Evolutionary conservation across 2,888 invertebrate genomes (phyloP).

Genomic region (Diploptera punctata): DNA sequence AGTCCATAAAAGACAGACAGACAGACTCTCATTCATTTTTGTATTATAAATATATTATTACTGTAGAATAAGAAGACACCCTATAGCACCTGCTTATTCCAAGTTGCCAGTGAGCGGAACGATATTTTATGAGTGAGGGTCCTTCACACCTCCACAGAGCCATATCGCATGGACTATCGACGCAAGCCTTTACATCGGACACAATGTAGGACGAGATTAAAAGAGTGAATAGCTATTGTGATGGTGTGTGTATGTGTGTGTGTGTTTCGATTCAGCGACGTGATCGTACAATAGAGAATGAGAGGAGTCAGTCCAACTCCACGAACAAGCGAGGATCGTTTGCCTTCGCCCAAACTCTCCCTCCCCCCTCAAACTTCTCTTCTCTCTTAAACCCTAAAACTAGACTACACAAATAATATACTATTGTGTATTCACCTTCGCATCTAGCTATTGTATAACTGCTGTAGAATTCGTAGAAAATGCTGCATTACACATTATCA

Average conservation of each 20-base stretch:
- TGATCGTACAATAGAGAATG: slow-evolving; percentile 33
- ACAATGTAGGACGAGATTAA: slow-evolving; percentile 43
- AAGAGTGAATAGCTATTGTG: slow-evolving; percentile 44
- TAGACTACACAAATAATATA: slow-evolving; percentile 41
- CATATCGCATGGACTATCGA: slow-evolving; percentile 36
- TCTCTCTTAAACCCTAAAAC: slow-evolving; percentile 28
- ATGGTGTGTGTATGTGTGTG: slow-evolving; percentile 28
- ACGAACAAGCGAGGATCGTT: slow-evolving; percentile 39
- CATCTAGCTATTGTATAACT: slow-evolving; percentile 11
- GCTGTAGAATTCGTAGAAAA: slow-evolving; percentile 22
- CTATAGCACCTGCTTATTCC: slow-evolving; percentile 10
- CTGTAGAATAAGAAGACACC: too few relatives aligned
- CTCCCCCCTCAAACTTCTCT: not conserved
- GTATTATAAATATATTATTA: too few relatives aligned
- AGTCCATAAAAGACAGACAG: too few relatives aligned
- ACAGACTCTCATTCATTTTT: too few relatives aligned
- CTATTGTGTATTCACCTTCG: slow-evolving; percentile 28
- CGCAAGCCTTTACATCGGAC: slow-evolving; percentile 41
- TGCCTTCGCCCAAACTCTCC: slow-evolving; percentile 25
- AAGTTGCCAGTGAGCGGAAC: not conserved
- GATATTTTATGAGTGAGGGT: slow-evolving; percentile 3
- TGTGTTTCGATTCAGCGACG: slow-evolving; percentile 36
- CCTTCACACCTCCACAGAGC: slow-evolving; percentile 14
- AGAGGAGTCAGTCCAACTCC: slow-evolving; percentile 26
- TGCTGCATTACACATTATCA: slow-evolving; percentile 13